Base-by-base conservation (phyloP, 2,888 invertebrate genomes). In the Xylocampa areola region DNA sequence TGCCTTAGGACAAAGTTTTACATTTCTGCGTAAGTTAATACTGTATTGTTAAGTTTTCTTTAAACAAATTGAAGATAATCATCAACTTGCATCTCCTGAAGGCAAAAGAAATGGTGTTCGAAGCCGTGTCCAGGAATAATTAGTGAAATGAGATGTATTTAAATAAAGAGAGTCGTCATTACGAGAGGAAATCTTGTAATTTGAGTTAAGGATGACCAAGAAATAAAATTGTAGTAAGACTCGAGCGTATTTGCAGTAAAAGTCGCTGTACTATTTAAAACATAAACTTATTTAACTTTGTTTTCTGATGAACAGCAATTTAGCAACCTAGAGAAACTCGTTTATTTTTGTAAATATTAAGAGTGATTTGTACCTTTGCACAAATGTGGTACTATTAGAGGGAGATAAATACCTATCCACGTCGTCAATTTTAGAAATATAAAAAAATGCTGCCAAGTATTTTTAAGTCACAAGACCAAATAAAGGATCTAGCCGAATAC, bases 41-140 rank as follows among this genome's bases (percentile, higher is more conserved):
- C 45, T 27, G 13, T 70, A 71, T 71, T 61, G 66, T 71, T 71
- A 71, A 58, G 50, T 58, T 58, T 61, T 66, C 65, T 66, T 52
- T 45, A 55, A 74, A 50, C 39, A 54, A 74, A 71, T 58, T 71
- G 57, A 65, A 55, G 52, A 43, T 71, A 74, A 71, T 71, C 45
- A 57, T 51, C 7, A 17, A 47, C 40, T 54, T 40, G 43, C 14
- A 27, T 14, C 19, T 50, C 69, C 69, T 11, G 17, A 44, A 64
- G 66, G 66, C 30, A 13, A 59, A 66, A 51, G 45, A 53, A 69
- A 69, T 50, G 45, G 58, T 41, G 64, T 57, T 60, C 49, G 6
- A 25, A 53, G 32, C 52, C 49, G 61, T 52, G 68, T 72, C 43
- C 41, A 17, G 32, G 32, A 4, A 44, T 41, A 59, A 71, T 52